Evolutionary conservation across 2,797 vertebrate species (phyloP), one percentile per base, ranked within the genome.

Genomic region (Poecilia wingei): DNA sequence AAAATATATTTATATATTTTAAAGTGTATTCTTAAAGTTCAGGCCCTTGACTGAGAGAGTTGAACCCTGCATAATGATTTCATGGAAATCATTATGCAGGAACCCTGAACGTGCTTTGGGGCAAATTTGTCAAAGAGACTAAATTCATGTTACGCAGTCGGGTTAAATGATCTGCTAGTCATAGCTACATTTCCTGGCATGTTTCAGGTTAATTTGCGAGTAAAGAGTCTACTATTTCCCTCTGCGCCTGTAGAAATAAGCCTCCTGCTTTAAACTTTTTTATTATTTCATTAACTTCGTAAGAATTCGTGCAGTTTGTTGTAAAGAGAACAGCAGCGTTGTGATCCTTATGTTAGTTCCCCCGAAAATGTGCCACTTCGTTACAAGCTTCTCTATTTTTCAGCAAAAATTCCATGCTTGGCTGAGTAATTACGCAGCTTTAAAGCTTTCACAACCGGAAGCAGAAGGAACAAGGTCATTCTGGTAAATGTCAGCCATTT

Each of bases 251-350:
- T 6, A 41, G 22, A 68, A 25, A 41, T 39, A 31, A 18, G 9
- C 22, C 16, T 39, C 49, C 20, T 49, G 31, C 59, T 68, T 69
- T 18, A 6, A 41, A 28, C 46, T 61, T 64, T 20, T 45, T 75
- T 72, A 72, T 45, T 82, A 41, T 72, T 82, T 79, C n/a, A 76
- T 47, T n/a, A n/a, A 41, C 43, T 76, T 73, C 76, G 59, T 31
- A 43, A 49, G 43, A 73, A 51, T 71, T 33, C 20, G 10, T 31
- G 72, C 43, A 59, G 43, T 74, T 79, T 74, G 53, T 64, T 79
- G 57, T 68, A 66, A 79, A 20, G 20, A 9, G 20, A 76, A 5
- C n/a, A 43, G 20, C 14, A 10, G 36, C 31, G 20, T 45, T 71
- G 55, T 45, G 1, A 31, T 64, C 61, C 51, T 14, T 7, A 43